These are phyloP conservation scores for Talpa occidentalis DNA, from an alignment of 2,113 vertebrate species.

Conservation along the genomic window DNA sequence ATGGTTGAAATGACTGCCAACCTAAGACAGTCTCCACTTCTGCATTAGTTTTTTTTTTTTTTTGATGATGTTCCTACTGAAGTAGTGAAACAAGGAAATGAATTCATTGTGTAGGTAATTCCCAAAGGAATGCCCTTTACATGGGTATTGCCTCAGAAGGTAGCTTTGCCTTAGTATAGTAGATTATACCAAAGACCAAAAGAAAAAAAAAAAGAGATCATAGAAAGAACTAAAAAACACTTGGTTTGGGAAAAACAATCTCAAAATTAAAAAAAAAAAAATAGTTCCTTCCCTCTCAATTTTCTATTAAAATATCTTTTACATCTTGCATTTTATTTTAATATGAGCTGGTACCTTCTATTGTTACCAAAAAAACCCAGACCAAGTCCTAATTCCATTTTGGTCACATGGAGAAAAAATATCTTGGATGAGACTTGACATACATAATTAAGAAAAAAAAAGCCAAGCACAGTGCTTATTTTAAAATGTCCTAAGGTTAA, in stretches of 20 bases:
- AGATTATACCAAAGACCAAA: neutral
- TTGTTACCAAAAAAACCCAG: neutral
- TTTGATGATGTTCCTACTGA: neutral
- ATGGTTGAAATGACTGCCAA: neutral
- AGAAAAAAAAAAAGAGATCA: neutral
- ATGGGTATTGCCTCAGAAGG: neutral
- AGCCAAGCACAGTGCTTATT: slow-evolving; percentile 64
- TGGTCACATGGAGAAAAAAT: neutral
- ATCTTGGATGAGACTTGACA: neutral
- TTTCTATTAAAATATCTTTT: slow-evolving; percentile 19
- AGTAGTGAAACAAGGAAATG: neutral
- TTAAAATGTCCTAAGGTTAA: slow-evolving; percentile 63
- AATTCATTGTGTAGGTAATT: neutral
- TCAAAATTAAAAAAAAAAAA: neutral
- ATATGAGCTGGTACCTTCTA: neutral
- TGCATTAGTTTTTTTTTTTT: neutral
- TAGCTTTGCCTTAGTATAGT: neutral
- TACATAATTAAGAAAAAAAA: slow-evolving; percentile 62
- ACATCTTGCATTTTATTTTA: slow-evolving; percentile 29
- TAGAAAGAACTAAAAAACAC: neutral
- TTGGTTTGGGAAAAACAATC: neutral
- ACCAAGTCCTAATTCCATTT: slow-evolving; percentile 19
- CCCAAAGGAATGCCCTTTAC: neutral
- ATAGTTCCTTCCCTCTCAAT: neutral
- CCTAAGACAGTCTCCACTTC: neutral